A percentile compares a stretch with the other conserved stretches of the same genome.
Evolutionary conservation across 2,888 invertebrate genomes (phyloP).

Genomic region (Drosophila differens): DNA sequence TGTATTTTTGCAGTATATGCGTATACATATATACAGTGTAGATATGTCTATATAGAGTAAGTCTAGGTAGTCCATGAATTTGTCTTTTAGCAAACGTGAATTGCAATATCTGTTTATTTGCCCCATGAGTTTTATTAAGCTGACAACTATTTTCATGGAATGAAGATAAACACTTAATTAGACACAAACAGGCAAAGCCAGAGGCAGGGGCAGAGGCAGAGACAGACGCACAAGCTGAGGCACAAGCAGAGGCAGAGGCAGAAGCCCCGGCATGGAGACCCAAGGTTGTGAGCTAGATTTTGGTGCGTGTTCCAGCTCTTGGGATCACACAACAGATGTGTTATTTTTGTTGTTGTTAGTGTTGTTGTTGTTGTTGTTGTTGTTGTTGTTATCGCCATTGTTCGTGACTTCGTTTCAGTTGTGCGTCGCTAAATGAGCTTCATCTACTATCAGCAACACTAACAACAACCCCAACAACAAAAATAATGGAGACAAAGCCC

Average conservation of each 20-base stretch:
- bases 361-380: slow-evolving; percentile 23
- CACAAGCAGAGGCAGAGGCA: not conserved
- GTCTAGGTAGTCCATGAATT: not conserved
- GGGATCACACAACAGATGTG: slow-evolving; percentile 46
- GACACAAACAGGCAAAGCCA: slow-evolving; percentile 23
- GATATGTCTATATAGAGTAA: not conserved
- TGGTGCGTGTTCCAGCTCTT: slow-evolving; percentile 1
- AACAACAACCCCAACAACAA: not conserved
- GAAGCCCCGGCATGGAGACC: not conserved
- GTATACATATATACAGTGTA: too few species aligned
- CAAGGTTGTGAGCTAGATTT: slow-evolving; percentile 14
- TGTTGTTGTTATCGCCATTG: slow-evolving; percentile 41
- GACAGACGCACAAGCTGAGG: not conserved
- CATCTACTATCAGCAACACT: slow-evolving; percentile 38
- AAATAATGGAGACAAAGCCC: slow-evolving; percentile 27
- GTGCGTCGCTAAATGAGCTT: slow-evolving; percentile 51
- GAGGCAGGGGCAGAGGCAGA: not conserved
- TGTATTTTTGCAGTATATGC: not conserved
- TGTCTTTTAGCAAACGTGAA: not conserved
- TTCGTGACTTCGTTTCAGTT: slow-evolving; percentile 25
- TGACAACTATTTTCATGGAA: slow-evolving; percentile 65
- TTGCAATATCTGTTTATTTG: slow-evolving; percentile 28
- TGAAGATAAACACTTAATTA: slow-evolving; percentile 78
- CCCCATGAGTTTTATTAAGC: slow-evolving; percentile 49
- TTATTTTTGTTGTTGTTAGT: slow-evolving; percentile 17